Conservation (phyloP, 2,113 vertebrate species). For the Elephantulus edwardii region DNA sequence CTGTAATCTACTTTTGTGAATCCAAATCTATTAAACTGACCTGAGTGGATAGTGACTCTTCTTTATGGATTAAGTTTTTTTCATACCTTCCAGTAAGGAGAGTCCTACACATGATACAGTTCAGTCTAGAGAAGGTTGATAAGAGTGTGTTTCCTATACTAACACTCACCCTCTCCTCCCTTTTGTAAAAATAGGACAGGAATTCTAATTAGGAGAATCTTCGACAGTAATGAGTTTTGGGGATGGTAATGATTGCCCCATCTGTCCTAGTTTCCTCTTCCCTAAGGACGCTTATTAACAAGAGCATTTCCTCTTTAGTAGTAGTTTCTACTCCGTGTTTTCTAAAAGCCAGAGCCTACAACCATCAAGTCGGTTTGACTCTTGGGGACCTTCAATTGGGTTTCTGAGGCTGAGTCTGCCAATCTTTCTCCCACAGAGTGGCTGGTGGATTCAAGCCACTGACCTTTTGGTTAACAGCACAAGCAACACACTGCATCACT, state of each 20-base stretch:
- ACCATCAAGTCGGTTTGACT: too few species aligned
- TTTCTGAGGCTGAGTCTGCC: too few species aligned
- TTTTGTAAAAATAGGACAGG: slow-evolving; percentile 67
- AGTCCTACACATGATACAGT: background rate
- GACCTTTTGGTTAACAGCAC: too few species aligned
- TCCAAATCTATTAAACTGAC: background rate
- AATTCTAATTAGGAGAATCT: slow-evolving; percentile 63
- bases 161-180: background rate
- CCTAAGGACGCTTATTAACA: slow-evolving; percentile 74
- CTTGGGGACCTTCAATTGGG: too few species aligned
- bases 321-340: slow-evolving; percentile 24
- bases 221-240: slow-evolving; percentile 61
- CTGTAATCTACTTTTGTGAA: background rate
- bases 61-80: background rate
- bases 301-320: slow-evolving; percentile 55
- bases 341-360: too few species aligned
- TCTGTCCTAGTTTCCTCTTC: slow-evolving; percentile 77
- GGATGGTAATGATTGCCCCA: slow-evolving; percentile 28
- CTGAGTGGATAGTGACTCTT: background rate
- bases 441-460: too few species aligned
- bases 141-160: background rate
- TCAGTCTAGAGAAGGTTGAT: background rate
- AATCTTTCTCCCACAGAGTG: too few species aligned
- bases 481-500: too few species aligned
- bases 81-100: background rate